These are phyloP conservation scores for Lophius americanus DNA, from an alignment of 2,797 vertebrate genomes.

Conservation along the genomic window DNA sequence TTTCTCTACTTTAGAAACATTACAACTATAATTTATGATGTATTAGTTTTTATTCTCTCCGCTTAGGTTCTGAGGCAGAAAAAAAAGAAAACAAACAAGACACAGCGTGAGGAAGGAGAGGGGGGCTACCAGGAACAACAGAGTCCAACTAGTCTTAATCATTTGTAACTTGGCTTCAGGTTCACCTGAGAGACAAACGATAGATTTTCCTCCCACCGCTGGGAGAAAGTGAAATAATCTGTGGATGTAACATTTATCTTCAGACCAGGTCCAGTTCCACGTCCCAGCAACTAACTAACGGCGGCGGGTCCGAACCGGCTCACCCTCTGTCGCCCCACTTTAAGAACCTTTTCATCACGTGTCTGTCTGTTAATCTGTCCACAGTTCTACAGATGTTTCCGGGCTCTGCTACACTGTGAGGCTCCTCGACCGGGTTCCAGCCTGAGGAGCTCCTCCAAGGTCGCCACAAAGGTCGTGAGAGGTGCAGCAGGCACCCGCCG, in stretches of 20 bases:
- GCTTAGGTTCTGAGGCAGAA: too few relatives aligned
- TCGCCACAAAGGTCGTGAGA: slow-evolving; percentile 63
- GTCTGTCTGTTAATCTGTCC: slow-evolving; percentile 7
- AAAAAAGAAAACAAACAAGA: too few relatives aligned
- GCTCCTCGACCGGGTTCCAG: slow-evolving; percentile 68
- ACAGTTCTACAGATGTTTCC: slow-evolving; percentile 87
- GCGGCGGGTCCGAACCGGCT: too few relatives aligned
- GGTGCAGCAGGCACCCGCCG: slow-evolving; percentile 31
- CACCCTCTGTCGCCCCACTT: too few relatives aligned
- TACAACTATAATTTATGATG: neutral
- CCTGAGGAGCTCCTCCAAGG: slow-evolving; percentile 77
- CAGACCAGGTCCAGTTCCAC: too few relatives aligned
- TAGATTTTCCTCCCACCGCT: slow-evolving; percentile 10
- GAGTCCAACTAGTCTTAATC: slow-evolving; percentile 17
- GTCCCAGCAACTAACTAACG: too few relatives aligned
- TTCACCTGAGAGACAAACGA: neutral
- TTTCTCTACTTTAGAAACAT: slow-evolving; percentile 23
- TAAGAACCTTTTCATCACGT: too few relatives aligned
- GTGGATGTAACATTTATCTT: neutral
- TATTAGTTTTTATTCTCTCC: too few relatives aligned
- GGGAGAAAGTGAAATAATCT: neutral
- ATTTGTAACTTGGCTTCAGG: slow-evolving; percentile 6
- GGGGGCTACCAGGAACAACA: neutral
- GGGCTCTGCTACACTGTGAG: slow-evolving; percentile 74
- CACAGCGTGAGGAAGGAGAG: neutral